A percentile compares a stretch with the other conserved stretches of the same genome.
phyloP scores from a whole-genome alignment of 2,797 vertebrate species.

The Hozukius guyotensis region DNA sequence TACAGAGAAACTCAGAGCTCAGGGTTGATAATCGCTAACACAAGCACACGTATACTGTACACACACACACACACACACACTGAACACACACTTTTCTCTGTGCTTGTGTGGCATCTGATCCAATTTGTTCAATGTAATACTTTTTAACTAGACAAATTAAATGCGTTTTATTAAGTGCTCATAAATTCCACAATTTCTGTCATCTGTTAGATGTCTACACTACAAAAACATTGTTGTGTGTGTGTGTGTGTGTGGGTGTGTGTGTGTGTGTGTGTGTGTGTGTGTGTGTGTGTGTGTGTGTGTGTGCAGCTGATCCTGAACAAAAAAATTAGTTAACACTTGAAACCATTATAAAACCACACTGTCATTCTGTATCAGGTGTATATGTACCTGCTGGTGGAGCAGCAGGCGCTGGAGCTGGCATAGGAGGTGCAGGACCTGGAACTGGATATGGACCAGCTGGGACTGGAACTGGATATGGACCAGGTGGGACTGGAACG shows the following conservation, averaged over 20 bases:
- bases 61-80: background rate
- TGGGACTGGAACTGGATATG: slow-evolving; percentile 60
- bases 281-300: background rate
- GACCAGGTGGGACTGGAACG: slow-evolving; percentile 42
- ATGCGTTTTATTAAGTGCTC: slow-evolving; percentile 23
- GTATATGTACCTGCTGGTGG: slow-evolving; percentile 79
- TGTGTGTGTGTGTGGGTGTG: background rate
- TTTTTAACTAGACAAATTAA: slow-evolving; percentile 32
- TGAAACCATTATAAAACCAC: background rate
- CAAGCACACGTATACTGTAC: background rate
- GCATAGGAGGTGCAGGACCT: slow-evolving; percentile 57
- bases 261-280: background rate
- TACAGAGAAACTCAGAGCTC: slow-evolving; percentile 23
- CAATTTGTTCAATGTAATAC: slow-evolving; percentile 15
- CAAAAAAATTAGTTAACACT: background rate
- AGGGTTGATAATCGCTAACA: background rate
- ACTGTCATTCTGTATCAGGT: slow-evolving; percentile 57
- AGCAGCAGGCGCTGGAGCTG: slow-evolving; percentile 65
- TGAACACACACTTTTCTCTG: background rate
- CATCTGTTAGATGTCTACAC: slow-evolving; percentile 14
- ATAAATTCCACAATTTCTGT: slow-evolving; percentile 40
- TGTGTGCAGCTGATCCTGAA: background rate
- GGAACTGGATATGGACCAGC: slow-evolving; percentile 65
- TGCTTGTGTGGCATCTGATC: slow-evolving; percentile 32
- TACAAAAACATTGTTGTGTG: background rate